Evolutionary conservation across 2,888 invertebrate genomes (phyloP), one percentile per base, ranked within the genome.

Genomic region (Embidobia sp.): DNA sequence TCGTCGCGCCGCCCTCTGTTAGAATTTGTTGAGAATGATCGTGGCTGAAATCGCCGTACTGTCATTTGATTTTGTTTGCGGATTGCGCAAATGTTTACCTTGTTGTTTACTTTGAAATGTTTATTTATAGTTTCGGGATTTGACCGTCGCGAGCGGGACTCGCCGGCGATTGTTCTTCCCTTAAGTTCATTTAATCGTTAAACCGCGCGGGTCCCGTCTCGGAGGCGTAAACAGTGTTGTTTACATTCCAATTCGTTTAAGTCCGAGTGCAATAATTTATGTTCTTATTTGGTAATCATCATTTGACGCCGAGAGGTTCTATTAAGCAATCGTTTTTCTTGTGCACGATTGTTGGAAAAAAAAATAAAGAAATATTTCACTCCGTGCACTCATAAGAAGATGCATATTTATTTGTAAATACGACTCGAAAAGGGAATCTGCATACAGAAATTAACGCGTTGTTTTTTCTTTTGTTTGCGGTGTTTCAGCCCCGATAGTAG

Each of bases 241-340:
- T 70, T 70, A 70, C 70, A 70, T 70, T 70, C 70, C 70, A 70
- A 70, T 70, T 70, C 51, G 59, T 27, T 55, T 10, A 40, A 11
- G 40, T 42, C 40, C 37, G 27, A 48, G 67, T 69, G 57, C 37
- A 57, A 69, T 57, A 48, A 69, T 49, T 69, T 69, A 57, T 57
- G 22, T 15, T 13, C 49, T 42, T 40, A 48, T 69, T 49, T 42
- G 33, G 6, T 4, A 22, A 22, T 22, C 3, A 22, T n/a, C n/a
- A n/a, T n/a, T n/a, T n/a, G n/a, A n/a, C n/a, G n/a, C n/a, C n/a
- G n/a, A n/a, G n/a, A n/a, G n/a, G n/a, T n/a, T n/a, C n/a, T n/a
- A n/a, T n/a, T n/a, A n/a, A n/a, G n/a, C n/a, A n/a, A n/a, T n/a
- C n/a, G n/a, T n/a, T n/a, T n/a, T n/a, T n/a, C n/a, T n/a, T n/a